These are phyloP conservation scores for Picathartes gymnocephalus DNA, from an alignment of 2,113 vertebrate genomes.

Conservation along the genomic window DNA sequence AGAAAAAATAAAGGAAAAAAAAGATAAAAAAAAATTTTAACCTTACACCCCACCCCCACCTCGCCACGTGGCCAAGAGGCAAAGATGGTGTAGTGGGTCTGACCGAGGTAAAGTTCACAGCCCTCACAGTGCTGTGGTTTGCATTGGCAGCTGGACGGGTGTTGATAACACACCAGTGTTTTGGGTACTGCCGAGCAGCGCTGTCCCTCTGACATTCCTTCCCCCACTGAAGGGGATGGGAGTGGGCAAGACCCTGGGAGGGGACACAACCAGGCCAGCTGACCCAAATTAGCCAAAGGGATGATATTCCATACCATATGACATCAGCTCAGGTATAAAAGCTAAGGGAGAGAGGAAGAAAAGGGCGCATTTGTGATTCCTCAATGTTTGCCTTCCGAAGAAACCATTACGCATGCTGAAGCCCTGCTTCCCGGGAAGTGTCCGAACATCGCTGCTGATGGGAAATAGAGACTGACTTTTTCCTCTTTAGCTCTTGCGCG, in stretches of 20 bases:
- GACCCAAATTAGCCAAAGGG: not conserved
- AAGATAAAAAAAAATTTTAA: no score
- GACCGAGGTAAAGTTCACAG: not conserved
- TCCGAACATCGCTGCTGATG: not conserved
- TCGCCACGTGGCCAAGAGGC: no score
- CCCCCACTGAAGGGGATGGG: not conserved
- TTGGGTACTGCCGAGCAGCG: not conserved
- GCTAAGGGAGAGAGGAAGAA: not conserved
- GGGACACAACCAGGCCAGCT: not conserved
- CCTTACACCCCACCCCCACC: no score
- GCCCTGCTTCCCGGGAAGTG: not conserved
- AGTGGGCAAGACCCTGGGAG: not conserved
- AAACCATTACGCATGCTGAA: not conserved
- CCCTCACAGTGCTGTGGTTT: not conserved
- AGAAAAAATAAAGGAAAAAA: no score
- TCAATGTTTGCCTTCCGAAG: not conserved
- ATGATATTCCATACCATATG: not conserved
- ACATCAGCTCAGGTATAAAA: not conserved
- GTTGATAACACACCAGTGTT: not conserved
- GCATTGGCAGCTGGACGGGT: not conserved
- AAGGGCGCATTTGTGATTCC: not conserved
- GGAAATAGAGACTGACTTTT: not conserved
- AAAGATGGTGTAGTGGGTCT: not conserved
- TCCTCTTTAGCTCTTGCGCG: not conserved
- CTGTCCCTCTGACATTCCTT: not conserved